Percentiles rank a stretch among this genome's conserved stretches.
Evolutionary conservation across 2,888 invertebrate genomes (phyloP).

Genomic region (Vandiemenella viatica): DNA sequence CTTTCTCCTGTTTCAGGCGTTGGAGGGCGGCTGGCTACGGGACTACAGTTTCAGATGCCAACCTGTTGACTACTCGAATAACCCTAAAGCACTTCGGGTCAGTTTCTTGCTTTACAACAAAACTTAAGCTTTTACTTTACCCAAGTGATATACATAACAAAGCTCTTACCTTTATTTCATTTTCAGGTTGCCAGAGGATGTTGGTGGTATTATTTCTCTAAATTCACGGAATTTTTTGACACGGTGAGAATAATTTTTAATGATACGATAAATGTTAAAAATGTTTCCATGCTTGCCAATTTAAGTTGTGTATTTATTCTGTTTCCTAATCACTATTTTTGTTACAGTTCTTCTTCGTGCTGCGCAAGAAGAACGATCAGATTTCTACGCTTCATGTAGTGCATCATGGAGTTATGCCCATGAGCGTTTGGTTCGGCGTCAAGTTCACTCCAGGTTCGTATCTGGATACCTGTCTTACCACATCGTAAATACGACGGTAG

Average conservation of each 20-base stretch:
- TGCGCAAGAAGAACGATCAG: slow-evolving; percentile 87
- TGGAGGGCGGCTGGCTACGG: slow-evolving; percentile 59
- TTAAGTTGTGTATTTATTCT: too few relatives aligned
- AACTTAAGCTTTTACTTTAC: too few relatives aligned
- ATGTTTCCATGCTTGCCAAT: too few relatives aligned
- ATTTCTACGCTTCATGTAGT: slow-evolving; percentile 88
- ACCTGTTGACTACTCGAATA: slow-evolving; percentile 69
- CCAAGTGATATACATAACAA: too few relatives aligned
- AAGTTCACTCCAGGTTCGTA: slow-evolving; percentile 89
- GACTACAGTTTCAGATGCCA: slow-evolving; percentile 84
- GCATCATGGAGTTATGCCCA: slow-evolving; percentile 94
- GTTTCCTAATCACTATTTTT: too few relatives aligned
- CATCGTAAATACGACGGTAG: too few relatives aligned
- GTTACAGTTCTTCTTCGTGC: slow-evolving; percentile 78
- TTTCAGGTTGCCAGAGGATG: slow-evolving; percentile 66
- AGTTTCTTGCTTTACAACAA: too few relatives aligned
- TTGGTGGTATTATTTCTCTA: slow-evolving; percentile 91
- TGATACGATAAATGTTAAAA: too few relatives aligned
- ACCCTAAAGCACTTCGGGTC: slow-evolving; percentile 66
- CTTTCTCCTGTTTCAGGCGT: slow-evolving; percentile 43
- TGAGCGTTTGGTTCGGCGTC: slow-evolving; percentile 94
- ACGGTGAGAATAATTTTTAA: slow-evolving; percentile 40
- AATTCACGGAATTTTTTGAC: slow-evolving; percentile 86
- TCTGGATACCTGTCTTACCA: too few relatives aligned
- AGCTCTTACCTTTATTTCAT: too few relatives aligned